Evolutionary conservation across 2,888 invertebrate species (phyloP).

Genomic region (Muschampia plurimacula): DNA sequence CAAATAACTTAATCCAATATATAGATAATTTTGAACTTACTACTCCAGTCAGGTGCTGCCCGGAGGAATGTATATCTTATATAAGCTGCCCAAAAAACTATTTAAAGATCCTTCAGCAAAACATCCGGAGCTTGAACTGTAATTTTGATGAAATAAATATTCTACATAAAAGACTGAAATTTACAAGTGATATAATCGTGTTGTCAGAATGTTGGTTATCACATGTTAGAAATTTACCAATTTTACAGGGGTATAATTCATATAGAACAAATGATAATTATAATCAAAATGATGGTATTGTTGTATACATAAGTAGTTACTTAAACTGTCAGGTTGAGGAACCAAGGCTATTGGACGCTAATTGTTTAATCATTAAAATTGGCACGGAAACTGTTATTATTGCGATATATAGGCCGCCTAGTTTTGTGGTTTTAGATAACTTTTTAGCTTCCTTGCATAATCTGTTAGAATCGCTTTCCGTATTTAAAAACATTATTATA

Average conservation of each 20-base stretch:
- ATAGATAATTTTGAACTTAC: too few relatives aligned
- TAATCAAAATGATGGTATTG: background rate
- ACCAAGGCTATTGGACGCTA: background rate
- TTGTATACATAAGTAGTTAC: background rate
- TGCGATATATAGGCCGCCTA: background rate
- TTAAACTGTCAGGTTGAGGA: background rate
- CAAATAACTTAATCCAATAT: too few relatives aligned
- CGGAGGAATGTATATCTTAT: too few relatives aligned
- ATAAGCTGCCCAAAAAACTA: too few relatives aligned
- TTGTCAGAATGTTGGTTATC: too few relatives aligned
- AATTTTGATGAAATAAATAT: background rate
- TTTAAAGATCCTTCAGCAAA: too few relatives aligned
- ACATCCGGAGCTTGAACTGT: background rate
- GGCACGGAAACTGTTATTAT: background rate
- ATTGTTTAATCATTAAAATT: background rate
- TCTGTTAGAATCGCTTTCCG: background rate
- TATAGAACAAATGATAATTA: background rate
- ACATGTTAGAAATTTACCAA: background rate
- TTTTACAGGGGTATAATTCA: background rate
- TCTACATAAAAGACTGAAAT: background rate
- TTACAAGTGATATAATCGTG: background rate
- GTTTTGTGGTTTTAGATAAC: background rate
- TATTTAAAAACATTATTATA: background rate
- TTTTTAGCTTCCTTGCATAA: background rate
- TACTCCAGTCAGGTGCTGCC: too few relatives aligned